Percentiles rank a stretch among this genome's conserved stretches.
Evolutionary conservation across 1,140 invertebrate genomes (phyloP).

Genomic region (Alviniconcha marisindica): DNA sequence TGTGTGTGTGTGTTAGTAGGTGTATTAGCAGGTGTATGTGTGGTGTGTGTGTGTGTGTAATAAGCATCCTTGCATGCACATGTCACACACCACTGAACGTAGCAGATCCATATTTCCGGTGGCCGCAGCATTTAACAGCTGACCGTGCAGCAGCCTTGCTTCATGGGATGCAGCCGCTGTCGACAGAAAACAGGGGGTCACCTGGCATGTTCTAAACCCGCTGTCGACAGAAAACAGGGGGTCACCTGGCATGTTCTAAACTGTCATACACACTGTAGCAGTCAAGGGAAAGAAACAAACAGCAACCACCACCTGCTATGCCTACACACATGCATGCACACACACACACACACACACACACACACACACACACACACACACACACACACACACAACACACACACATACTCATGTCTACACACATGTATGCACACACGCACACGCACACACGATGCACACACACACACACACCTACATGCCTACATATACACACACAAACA

Average conservation of each 20-base stretch:
- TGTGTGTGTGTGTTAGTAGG: background rate
- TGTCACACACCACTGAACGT: slow-evolving; percentile 78
- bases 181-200: background rate
- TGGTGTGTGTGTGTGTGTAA: background rate
- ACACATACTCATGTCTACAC: too few species aligned
- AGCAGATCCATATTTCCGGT: slow-evolving; percentile 80
- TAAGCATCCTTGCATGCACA: background rate
- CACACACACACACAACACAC: background rate
- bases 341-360: background rate
- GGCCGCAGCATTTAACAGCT: slow-evolving; percentile 80
- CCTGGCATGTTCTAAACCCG: slow-evolving; percentile 50
- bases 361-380: background rate
- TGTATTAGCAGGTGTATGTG: background rate
- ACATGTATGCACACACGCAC: too few species aligned
- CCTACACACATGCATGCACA: too few species aligned
- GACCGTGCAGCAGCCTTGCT: slow-evolving; percentile 76
- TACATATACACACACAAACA: too few species aligned
- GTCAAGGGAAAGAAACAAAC: too few species aligned
- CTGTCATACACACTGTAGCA: too few species aligned
- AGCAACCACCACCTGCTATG: too few species aligned
- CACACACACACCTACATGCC: too few species aligned
- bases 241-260: background rate
- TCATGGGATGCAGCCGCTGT: slow-evolving; percentile 81
- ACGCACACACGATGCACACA: too few species aligned
- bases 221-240: slow-evolving; percentile 59